A percentile compares a stretch with the other conserved stretches of the same genome.
phyloP scores from a whole-genome alignment of 2,797 vertebrate genomes.

The Vespertilio murinus region DNA sequence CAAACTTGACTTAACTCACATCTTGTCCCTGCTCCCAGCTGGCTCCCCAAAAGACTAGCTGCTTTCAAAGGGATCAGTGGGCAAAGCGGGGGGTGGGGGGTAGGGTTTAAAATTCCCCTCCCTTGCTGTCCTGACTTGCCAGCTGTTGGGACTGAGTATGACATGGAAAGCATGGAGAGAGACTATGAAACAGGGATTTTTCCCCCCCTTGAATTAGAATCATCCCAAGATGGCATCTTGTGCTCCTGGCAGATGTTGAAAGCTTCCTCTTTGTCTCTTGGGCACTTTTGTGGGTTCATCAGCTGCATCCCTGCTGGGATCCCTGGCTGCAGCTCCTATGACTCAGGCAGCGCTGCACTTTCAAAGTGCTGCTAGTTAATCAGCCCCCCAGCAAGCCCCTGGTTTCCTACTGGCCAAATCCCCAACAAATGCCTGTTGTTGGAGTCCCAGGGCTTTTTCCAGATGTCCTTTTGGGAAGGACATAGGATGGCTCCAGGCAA shows the following conservation, averaged over 20 bases:
- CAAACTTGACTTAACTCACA: not conserved
- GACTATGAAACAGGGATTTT: not conserved
- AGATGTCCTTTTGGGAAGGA: not conserved
- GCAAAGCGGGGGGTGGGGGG: fast-evolving
- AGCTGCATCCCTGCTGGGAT: not conserved
- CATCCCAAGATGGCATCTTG: not conserved
- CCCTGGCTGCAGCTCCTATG: not conserved
- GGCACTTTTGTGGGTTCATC: constrained; percentile 25
- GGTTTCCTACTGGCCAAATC: not conserved
- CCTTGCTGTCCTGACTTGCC: not conserved
- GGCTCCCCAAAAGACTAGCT: not conserved
- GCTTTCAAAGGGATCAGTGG: not conserved
- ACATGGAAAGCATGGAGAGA: not conserved
- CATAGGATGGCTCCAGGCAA: not conserved
- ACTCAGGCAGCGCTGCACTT: not conserved
- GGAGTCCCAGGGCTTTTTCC: constrained; percentile 2
- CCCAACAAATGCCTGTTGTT: not conserved
- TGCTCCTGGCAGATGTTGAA: not conserved
- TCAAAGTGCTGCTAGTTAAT: not conserved
- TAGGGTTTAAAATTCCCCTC: no score
- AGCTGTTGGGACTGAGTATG: not conserved
- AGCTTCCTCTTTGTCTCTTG: not conserved
- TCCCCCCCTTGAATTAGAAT: not conserved
- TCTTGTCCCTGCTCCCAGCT: not conserved
- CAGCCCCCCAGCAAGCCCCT: not conserved